These are phyloP conservation scores for Aldabrachelys gigantea DNA, from an alignment of 2,113 vertebrate species.

Conservation along the genomic window DNA sequence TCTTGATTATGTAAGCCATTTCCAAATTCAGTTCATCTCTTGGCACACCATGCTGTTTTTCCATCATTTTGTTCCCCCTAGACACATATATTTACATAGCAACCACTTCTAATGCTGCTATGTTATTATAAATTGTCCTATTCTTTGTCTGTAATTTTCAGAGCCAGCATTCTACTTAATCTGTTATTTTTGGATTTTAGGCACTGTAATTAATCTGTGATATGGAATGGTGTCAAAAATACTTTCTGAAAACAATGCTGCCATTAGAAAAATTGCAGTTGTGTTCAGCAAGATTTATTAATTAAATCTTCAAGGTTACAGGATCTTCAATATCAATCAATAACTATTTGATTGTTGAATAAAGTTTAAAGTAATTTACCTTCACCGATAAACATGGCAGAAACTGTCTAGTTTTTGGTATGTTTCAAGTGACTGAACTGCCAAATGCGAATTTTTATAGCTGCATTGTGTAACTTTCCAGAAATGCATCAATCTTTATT, in stretches of 20 bases:
- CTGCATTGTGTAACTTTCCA: background rate
- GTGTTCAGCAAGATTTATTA: constrained; percentile 53
- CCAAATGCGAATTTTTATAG: background rate
- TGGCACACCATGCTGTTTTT: background rate
- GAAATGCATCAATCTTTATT: background rate
- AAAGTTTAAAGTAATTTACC: constrained; percentile 56
- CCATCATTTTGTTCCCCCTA: background rate
- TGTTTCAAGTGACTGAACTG: background rate
- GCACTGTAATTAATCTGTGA: constrained; percentile 51
- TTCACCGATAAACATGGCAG: constrained; percentile 26
- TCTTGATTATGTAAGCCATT: background rate
- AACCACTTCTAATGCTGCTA: background rate
- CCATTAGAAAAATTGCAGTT: constrained; percentile 49
- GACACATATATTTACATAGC: background rate
- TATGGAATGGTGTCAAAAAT: constrained; percentile 51
- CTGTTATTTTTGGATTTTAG: constrained; percentile 48
- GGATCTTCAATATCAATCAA: constrained; percentile 56
- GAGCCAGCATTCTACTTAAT: constrained; percentile 62
- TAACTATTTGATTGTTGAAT: constrained; percentile 57
- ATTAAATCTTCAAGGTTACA: constrained; percentile 64
- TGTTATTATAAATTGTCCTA: background rate
- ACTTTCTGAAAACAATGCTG: constrained; percentile 42
- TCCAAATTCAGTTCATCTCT: background rate
- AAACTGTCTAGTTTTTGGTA: background rate
- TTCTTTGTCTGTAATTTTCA: constrained; percentile 35